Conservation (phyloP, 1,140 invertebrate species). For the Musca vetustissima region DNA sequence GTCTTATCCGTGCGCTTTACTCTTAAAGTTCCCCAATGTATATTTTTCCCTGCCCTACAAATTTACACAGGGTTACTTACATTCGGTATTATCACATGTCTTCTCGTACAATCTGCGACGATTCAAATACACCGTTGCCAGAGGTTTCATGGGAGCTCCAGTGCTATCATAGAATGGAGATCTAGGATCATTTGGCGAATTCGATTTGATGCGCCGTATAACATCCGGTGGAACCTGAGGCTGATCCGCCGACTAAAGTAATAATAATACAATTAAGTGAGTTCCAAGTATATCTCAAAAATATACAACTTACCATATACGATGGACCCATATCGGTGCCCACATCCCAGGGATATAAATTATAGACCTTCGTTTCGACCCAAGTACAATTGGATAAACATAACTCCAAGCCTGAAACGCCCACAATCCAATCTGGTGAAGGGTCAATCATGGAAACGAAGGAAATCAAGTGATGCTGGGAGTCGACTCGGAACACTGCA, state of each 20-base stretch:
- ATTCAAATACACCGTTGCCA: slow-evolving; percentile 80
- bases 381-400: slow-evolving; percentile 92
- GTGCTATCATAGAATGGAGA: slow-evolving; percentile 90
- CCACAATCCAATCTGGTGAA: slow-evolving; percentile 98
- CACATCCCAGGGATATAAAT: slow-evolving; percentile 96
- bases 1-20: too few species aligned
- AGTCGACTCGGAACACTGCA: slow-evolving; percentile 92
- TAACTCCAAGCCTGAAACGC: slow-evolving; percentile 88
- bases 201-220: slow-evolving; percentile 85
- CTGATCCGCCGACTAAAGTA: slow-evolving; percentile 73
- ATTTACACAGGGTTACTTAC: not conserved
- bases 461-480: slow-evolving; percentile 89
- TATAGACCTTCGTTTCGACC: slow-evolving; percentile 81
- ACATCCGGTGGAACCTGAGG: slow-evolving; percentile 79
- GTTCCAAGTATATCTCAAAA: not conserved
- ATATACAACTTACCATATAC: slow-evolving; percentile 72
- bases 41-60: too few species aligned
- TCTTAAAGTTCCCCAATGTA: too few species aligned
- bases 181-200: slow-evolving; percentile 75
- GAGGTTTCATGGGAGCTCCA: slow-evolving; percentile 83
- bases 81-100: slow-evolving; percentile 60
- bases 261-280: not conserved
- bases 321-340: slow-evolving; percentile 93
- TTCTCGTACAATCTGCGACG: slow-evolving; percentile 86
- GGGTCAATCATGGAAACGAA: slow-evolving; percentile 94